Evolutionary conservation across 2,888 invertebrate species (phyloP), one percentile per base, ranked within the genome.

Genomic region (Hypselothyrea guttata): DNA sequence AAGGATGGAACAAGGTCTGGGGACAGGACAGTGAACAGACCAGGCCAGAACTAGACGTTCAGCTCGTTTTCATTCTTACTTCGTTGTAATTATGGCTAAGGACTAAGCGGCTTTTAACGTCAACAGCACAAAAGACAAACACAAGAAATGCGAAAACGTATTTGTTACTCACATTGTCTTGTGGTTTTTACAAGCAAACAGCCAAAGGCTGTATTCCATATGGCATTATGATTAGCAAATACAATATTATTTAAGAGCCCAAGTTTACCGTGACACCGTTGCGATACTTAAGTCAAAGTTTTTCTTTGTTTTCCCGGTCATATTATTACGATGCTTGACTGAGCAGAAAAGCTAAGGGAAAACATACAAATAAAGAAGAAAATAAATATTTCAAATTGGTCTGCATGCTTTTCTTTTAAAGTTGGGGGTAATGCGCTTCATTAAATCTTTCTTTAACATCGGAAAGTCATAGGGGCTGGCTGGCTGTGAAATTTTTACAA

Each of bases 61-160:
- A 55, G 47, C 51, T 45, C 40, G 51, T 60, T 51, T 58, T 30
- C 53, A 45, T 63, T 53, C 48, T 48, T 53, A 60, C 58, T 61
- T 68, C 61, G 57, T 42, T 62, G 61, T 72, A 76, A 75, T 72
- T 79, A 58, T 57, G 49, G 51, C 3, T 51, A 53, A 55, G 55
- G 52, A 57, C 56, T 55, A 22, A 22, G 67, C 31, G 57, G 38
- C 55, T 35, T 31, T 41, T 60, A 72, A 60, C 84, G 84, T 83
- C 76, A 83, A 48, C 31, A 37, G 13, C 28, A 2, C 34, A 42
- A 47, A 49, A 27, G 44, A 28, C 38, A 31, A 66, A 59, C 28
- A 46, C 27, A 44, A n/a, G 18, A 37, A 59, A 60, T 67, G 16
- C 54, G 45, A 53, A 47, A 75, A 54, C 70, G 64, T 64, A 77